phyloP scores from a whole-genome alignment of 2,888 invertebrate genomes.

The Ernsta delagoae region DNA sequence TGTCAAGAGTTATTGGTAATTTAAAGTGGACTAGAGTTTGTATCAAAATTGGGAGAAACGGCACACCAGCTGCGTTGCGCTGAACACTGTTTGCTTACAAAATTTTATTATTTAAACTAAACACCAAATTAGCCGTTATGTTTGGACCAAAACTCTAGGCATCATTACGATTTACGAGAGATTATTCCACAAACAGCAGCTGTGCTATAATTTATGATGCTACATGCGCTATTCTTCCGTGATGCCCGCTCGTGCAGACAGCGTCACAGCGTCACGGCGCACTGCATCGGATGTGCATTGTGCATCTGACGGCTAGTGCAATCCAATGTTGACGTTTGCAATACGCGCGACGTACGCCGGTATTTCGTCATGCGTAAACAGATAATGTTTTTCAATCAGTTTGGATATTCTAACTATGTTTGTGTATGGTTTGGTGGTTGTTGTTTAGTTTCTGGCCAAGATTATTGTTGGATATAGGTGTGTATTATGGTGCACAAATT shows the following conservation, averaged over 20 bases:
- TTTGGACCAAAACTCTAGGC: not conserved
- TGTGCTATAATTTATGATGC: too few relatives aligned
- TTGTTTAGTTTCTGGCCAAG: not conserved
- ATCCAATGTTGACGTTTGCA: slow-evolving; percentile 1
- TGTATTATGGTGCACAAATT: not conserved
- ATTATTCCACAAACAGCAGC: not conserved
- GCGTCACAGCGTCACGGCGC: not conserved
- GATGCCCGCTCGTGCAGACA: not conserved
- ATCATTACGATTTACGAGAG: not conserved
- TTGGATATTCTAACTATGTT: not conserved
- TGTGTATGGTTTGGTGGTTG: not conserved
- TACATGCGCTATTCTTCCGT: not conserved
- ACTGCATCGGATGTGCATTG: slow-evolving; percentile 14
- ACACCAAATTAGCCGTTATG: not conserved
- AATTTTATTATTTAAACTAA: not conserved
- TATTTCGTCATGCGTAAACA: not conserved
- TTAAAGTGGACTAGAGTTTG: too few relatives aligned
- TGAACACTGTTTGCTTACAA: too few relatives aligned
- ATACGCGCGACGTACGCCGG: slow-evolving; percentile 1
- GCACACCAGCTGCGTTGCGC: too few relatives aligned
- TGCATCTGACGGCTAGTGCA: not conserved
- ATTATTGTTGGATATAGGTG: not conserved
- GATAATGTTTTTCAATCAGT: not conserved
- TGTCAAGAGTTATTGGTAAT: too few relatives aligned
- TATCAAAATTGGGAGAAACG: too few relatives aligned